These are phyloP conservation scores for Pheosia tremula DNA, from an alignment of 2,888 invertebrate species.

Conservation along the genomic window DNA sequence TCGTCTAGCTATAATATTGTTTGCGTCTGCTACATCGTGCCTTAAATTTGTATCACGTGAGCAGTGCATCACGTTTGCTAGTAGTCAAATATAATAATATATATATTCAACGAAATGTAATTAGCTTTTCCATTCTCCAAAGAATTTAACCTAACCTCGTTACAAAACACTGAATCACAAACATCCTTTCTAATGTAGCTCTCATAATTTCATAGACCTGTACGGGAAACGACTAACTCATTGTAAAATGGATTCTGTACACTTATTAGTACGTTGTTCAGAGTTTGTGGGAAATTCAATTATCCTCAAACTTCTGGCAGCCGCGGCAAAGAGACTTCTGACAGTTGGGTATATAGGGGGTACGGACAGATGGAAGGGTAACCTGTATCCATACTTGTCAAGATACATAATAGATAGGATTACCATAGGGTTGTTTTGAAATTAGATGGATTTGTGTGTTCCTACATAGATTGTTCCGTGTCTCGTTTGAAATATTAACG, in stretches of 20 bases:
- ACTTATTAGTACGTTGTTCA: slow-evolving; percentile 27
- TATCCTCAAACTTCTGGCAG: slow-evolving; percentile 24
- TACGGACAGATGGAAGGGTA: slow-evolving; percentile 3
- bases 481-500: not conserved
- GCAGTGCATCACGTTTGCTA: too few species aligned
- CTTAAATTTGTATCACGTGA: too few species aligned
- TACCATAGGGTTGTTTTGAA: not conserved
- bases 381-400: not conserved
- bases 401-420: not conserved
- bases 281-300: slow-evolving; percentile 34
- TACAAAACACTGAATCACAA: not conserved
- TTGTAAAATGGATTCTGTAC: slow-evolving; percentile 24
- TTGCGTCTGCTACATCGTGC: too few species aligned
- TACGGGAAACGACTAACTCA: slow-evolving; percentile 13
- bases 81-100: too few species aligned
- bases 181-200: not conserved
- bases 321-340: slow-evolving; percentile 12
- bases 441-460: not conserved
- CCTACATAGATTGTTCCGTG: not conserved
- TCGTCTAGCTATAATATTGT: too few species aligned
- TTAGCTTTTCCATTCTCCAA: too few species aligned
- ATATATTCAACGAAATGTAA: too few species aligned
- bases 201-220: not conserved
- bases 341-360: slow-evolving; percentile 15
- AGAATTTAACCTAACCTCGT: not conserved